A percentile compares a stretch with the other conserved stretches of the same genome.
Evolutionary conservation across 2,888 invertebrate genomes (phyloP).

Genomic region (Aromia moschata): DNA sequence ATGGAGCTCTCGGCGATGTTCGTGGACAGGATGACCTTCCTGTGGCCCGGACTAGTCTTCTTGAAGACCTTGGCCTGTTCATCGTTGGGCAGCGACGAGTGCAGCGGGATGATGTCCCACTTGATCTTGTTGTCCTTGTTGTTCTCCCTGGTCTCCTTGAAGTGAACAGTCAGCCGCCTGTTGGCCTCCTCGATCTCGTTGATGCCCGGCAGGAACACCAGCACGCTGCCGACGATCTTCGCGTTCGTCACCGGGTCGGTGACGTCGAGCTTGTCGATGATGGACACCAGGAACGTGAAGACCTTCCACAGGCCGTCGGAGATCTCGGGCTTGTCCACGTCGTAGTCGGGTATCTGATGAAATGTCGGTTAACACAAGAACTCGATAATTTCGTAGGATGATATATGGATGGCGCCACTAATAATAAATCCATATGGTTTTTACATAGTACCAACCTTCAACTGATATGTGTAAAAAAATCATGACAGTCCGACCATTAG

Average conservation of each 20-base stretch:
- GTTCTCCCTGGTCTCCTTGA: background rate
- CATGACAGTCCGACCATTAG: no score
- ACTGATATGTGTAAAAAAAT: no score
- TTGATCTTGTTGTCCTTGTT: conserved; percentile 29
- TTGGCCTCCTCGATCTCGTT: conserved; percentile 82
- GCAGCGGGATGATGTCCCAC: conserved; percentile 64
- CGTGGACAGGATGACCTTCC: conserved; percentile 89
- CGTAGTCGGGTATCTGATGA: conserved; percentile 67
- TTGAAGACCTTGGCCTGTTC: conserved; percentile 73
- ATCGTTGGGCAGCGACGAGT: conserved; percentile 73
- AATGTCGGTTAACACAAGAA: no score
- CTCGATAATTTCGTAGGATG: no score
- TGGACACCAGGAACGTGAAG: conserved; percentile 65
- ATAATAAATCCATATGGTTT: no score
- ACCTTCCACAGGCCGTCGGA: conserved; percentile 56
- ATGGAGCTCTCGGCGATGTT: conserved; percentile 94
- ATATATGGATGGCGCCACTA: no score
- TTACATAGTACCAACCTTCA: no score
- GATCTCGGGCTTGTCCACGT: conserved; percentile 65
- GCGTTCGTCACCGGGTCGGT: conserved; percentile 44
- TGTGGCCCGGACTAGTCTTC: conserved; percentile 68
- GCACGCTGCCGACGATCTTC: conserved; percentile 69
- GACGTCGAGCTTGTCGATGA: conserved; percentile 73
- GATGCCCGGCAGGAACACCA: conserved; percentile 91
- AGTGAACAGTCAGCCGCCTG: conserved; percentile 53